These are phyloP conservation scores for Mimachlamys varia DNA, from an alignment of 2,888 invertebrate species.

Conservation along the genomic window DNA sequence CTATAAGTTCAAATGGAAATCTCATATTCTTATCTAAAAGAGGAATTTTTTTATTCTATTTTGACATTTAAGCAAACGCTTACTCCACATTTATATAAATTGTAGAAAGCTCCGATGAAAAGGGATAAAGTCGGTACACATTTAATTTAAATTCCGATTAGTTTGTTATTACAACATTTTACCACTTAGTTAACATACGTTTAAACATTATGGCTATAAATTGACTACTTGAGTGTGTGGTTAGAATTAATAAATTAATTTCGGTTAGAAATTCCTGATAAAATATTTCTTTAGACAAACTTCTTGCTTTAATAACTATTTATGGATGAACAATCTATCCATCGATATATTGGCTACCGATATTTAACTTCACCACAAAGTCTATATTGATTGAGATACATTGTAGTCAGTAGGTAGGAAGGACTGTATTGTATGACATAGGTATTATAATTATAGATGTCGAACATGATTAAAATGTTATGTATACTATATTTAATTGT, in stretches of 20 bases:
- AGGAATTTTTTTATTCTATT: too few relatives aligned
- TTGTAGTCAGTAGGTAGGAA: neutral
- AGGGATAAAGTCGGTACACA: too few relatives aligned
- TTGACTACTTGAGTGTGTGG: neutral
- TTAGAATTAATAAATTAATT: neutral
- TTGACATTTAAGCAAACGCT: too few relatives aligned
- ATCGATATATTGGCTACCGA: too few relatives aligned
- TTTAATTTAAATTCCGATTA: too few relatives aligned
- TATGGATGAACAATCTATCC: too few relatives aligned
- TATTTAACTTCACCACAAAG: neutral
- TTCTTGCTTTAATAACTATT: too few relatives aligned
- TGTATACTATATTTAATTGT: neutral
- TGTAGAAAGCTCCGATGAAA: too few relatives aligned
- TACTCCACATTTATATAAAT: too few relatives aligned
- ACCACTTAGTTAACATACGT: neutral
- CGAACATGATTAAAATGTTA: neutral
- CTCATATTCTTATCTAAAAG: neutral
- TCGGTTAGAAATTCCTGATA: neutral
- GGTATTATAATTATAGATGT: neutral
- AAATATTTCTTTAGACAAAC: too few relatives aligned
- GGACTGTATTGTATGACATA: neutral
- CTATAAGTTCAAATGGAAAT: neutral
- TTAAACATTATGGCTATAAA: neutral
- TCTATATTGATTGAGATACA: neutral
- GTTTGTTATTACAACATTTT: neutral